Evolutionary conservation across 2,797 vertebrate species (phyloP), one percentile per base, ranked within the genome.

Genomic region (Dipus sagitta): DNA sequence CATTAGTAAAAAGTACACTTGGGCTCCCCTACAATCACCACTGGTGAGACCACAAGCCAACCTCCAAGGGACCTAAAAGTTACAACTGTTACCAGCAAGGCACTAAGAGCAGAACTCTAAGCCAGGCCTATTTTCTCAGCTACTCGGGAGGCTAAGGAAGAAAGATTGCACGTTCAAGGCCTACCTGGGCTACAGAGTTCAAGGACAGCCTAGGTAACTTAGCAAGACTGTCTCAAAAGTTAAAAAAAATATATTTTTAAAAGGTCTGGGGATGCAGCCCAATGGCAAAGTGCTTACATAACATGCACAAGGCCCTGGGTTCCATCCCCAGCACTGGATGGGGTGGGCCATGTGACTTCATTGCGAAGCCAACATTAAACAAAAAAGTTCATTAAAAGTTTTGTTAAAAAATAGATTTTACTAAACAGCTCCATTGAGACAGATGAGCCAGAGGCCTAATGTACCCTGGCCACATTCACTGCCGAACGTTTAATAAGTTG

Each of bases 311-410:
- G 58, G 32, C 58, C 84, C 60, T 42, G 24, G 17, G 60, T 81
- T 81, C 60, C 71, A 86, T 62, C 28, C 84, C 58, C 58, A 86
- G 84, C 26, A 86, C 84, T 64, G 74, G 54, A 58, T 14, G 28
- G 71, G 84, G 70, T 62, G 70, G 24, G 24, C 14, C 91, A 34
- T 1, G 0, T 71, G 92, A 86, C 93, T 94, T 95, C 92, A 88
- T 64, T 24, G 47, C 47, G 65, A 96, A 94, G 88, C 34, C 90
- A 88, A 94, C 28, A 64, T 81, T 87, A 95, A 94, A 88, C 17
- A 38, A 91, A 38, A 91, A 21, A 95, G 95, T 94, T 96, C 93
- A 96, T 97, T 96, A 96, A 97, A 96, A 96, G 58, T 42, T 72
- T 42, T 81, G 52, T 64, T 65, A 47, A 42, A 65, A 26, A 14